Conservation (phyloP, 2,888 invertebrate species). For the Frankliniella intonsa region DNA sequence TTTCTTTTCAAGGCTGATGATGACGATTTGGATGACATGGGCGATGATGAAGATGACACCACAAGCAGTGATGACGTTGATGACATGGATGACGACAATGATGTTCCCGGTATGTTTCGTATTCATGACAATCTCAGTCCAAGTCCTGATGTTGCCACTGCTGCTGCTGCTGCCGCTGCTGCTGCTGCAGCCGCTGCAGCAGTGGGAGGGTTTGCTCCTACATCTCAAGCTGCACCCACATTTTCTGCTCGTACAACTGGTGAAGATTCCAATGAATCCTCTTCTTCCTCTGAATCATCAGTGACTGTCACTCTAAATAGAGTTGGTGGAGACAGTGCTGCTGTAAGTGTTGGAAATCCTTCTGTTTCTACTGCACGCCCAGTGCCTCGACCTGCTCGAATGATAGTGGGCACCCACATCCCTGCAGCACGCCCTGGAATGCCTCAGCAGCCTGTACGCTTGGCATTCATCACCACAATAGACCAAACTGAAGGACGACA, state of each 20-base stretch:
- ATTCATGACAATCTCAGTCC: neutral
- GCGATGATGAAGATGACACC: neutral
- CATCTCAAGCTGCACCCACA: neutral
- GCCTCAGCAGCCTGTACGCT: neutral
- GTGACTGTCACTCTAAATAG: neutral
- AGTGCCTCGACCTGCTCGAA: neutral
- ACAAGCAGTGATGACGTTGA: constrained; percentile 14
- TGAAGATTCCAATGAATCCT: neutral
- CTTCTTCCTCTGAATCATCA: neutral
- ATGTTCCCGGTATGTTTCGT: neutral
- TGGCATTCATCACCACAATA: neutral
- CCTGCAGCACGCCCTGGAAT: neutral
- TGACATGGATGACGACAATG: neutral
- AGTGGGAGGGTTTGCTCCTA: too few species aligned
- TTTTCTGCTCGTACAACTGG: neutral
- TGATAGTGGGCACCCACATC: neutral
- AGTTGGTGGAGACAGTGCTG: neutral
- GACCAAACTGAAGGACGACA: neutral
- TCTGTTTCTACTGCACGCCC: neutral
- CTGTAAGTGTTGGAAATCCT: neutral
- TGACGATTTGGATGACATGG: constrained; percentile 2
- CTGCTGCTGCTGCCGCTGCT: neutral
- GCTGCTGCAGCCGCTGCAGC: neutral
- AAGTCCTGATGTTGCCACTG: neutral
- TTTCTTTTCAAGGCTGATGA: neutral